Percentiles rank a stretch among this genome's conserved stretches.
Conservation (phyloP, 2,888 invertebrate genomes). For the Dromius quadrimaculatus region DNA sequence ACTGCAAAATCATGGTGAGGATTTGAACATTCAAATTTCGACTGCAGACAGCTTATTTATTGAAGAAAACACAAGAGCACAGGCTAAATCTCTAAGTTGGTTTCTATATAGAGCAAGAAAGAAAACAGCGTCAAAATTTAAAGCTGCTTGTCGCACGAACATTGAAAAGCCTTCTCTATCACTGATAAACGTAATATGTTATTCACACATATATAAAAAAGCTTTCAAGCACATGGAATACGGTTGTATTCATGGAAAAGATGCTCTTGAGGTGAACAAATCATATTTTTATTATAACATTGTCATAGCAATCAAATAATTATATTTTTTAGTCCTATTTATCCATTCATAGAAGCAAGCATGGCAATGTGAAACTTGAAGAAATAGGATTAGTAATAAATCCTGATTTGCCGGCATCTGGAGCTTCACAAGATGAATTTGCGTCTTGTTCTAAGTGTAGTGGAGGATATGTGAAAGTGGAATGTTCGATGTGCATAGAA, state of each 20-base stretch:
- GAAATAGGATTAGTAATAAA: not conserved
- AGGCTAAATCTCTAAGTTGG: not conserved
- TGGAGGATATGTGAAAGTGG: not conserved
- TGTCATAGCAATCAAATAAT: not conserved
- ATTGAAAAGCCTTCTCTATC: constrained; percentile 3
- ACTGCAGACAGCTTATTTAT: not conserved
- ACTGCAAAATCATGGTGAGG: not conserved
- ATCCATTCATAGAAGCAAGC: not conserved
- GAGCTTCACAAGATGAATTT: not conserved
- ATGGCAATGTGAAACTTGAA: constrained; percentile 1
- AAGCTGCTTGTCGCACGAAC: not conserved
- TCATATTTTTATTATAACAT: not conserved
- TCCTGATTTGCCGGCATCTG: not conserved
- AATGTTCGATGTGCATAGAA: constrained; percentile 4
- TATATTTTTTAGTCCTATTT: not conserved
- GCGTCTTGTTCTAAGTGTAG: not conserved
- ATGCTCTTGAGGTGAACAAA: not conserved
- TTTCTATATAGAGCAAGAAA: constrained; percentile 9
- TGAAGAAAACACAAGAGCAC: constrained; percentile 1
- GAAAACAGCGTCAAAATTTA: constrained; percentile 10
- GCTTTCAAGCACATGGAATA: not conserved
- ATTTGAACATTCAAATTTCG: not conserved
- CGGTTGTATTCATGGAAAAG: not conserved
- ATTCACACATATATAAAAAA: not conserved
- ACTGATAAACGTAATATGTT: not conserved